These are phyloP conservation scores for Brachypodius melanocephalos DNA, from an alignment of 2,113 vertebrate species.

Conservation along the genomic window DNA sequence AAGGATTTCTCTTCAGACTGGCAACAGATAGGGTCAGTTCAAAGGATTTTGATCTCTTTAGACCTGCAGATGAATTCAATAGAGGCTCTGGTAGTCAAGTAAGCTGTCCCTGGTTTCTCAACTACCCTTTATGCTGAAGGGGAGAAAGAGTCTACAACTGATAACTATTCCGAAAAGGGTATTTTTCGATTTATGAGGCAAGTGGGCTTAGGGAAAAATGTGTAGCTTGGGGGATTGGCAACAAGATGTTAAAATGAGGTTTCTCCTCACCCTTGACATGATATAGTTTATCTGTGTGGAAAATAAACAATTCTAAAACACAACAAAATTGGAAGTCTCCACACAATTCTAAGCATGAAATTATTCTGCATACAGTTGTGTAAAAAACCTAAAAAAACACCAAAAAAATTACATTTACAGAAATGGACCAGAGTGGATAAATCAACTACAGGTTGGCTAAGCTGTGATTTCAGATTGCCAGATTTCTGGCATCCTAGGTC, in stretches of 20 bases:
- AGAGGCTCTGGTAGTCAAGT: neutral
- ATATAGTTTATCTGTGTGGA: neutral
- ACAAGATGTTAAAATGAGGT: neutral
- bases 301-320: neutral
- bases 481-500: conserved; percentile 18
- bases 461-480: neutral
- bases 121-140: neutral
- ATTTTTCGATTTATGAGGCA: neutral
- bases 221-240: neutral
- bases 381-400: neutral
- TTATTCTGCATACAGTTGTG: neutral
- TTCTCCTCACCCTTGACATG: neutral
- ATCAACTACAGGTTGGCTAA: neutral
- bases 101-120: neutral
- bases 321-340: neutral
- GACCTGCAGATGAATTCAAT: conserved; percentile 33
- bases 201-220: neutral
- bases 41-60: conserved; percentile 49
- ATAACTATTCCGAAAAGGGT: neutral
- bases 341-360: neutral
- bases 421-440: neutral
- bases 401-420: neutral
- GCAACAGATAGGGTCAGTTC: conserved; percentile 45
- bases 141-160: neutral
- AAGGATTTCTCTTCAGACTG: neutral